Conservation (phyloP, 2,888 invertebrate species). For the Chrysomela aeneicollis region DNA sequence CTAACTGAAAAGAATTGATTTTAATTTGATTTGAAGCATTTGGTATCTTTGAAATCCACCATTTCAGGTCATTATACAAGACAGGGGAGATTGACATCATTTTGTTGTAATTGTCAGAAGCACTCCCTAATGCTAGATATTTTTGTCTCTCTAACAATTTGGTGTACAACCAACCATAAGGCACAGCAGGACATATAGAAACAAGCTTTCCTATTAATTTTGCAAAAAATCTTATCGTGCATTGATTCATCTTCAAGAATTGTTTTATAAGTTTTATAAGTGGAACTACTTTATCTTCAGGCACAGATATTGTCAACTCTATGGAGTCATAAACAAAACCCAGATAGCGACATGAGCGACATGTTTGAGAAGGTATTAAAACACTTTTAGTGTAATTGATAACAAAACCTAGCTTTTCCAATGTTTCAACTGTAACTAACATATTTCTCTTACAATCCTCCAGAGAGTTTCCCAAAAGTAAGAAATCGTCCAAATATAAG, state of each 20-base stretch:
- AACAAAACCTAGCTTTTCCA: not conserved
- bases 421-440: conserved; percentile 13
- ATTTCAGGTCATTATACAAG: conserved; percentile 32
- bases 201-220: conserved; percentile 30
- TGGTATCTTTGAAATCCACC: conserved; percentile 38
- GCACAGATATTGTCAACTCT: not conserved
- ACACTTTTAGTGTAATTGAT: not conserved
- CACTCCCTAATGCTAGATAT: not conserved
- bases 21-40: conserved; percentile 19
- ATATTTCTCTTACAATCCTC: conserved; percentile 3
- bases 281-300: conserved; percentile 13
- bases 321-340: not conserved
- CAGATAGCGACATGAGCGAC: not conserved
- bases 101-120: conserved; percentile 13
- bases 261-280: not conserved
- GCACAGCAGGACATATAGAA: conserved; percentile 32
- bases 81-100: conserved; percentile 14
- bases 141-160: conserved; percentile 16
- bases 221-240: conserved; percentile 27
- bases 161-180: conserved; percentile 15
- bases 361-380: not conserved
- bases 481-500: conserved; percentile 22
- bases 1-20: conserved; percentile 1
- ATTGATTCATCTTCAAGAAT: conserved; percentile 3
- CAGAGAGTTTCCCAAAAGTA: conserved; percentile 26